phyloP scores from a whole-genome alignment of 2,113 vertebrate genomes.

The Hippocampus mohnikei region DNA sequence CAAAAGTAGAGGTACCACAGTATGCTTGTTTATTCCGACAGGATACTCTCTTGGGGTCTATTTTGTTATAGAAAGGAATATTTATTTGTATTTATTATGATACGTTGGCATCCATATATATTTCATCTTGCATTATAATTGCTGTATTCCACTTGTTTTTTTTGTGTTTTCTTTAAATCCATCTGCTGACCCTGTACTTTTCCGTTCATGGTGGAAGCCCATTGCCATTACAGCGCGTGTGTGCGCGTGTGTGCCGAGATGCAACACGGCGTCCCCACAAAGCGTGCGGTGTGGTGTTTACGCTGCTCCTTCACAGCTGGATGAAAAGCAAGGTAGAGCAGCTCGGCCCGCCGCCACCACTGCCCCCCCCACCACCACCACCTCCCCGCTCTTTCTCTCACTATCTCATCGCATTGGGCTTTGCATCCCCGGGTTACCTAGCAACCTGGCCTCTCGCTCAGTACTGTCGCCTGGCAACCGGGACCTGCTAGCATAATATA shows the following conservation, averaged over 20 bases:
- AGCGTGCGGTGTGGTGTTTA: not conserved
- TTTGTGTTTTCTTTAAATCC: not conserved
- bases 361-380: too few species aligned
- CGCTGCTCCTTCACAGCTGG: conserved; percentile 34
- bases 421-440: conserved; percentile 73
- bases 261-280: not conserved
- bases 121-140: too few species aligned
- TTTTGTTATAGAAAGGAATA: not conserved
- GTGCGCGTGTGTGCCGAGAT: too few species aligned
- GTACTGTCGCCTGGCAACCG: conserved; percentile 66
- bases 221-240: too few species aligned
- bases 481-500: conserved; percentile 62
- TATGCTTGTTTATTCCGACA: too few species aligned
- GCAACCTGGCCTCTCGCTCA: conserved; percentile 73
- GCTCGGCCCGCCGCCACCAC: conserved; percentile 31
- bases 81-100: not conserved
- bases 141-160: not conserved
- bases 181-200: not conserved
- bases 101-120: not conserved
- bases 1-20: too few species aligned
- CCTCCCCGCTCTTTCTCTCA: conserved; percentile 23
- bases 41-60: too few species aligned
- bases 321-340: conserved; percentile 50
- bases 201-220: too few species aligned
- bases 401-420: conserved; percentile 56